phyloP scores from a whole-genome alignment of 1,140 invertebrate species.

The Daktulosphaira vitifoliae region DNA sequence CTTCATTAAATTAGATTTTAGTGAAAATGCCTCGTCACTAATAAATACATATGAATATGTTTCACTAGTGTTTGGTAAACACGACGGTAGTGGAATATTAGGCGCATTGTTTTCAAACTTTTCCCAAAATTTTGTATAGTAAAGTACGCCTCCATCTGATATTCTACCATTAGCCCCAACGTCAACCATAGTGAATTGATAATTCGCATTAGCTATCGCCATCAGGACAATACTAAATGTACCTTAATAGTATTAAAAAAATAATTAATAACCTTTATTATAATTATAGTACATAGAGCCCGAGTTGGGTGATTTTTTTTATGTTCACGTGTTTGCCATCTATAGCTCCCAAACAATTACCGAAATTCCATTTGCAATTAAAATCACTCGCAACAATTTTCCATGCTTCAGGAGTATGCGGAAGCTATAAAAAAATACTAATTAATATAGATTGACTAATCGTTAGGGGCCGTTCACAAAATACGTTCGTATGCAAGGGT shows the following conservation, averaged over 20 bases:
- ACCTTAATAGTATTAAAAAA: slow-evolving; percentile 47
- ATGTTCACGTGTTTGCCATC: too few species aligned
- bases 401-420: slow-evolving; percentile 2
- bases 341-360: too few species aligned
- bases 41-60: slow-evolving; percentile 27
- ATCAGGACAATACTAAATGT: slow-evolving; percentile 38
- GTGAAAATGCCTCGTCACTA: slow-evolving; percentile 20
- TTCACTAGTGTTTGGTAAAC: slow-evolving; percentile 37
- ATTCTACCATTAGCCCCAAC: slow-evolving; percentile 38
- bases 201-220: slow-evolving; percentile 36
- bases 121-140: slow-evolving; percentile 38
- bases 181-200: slow-evolving; percentile 35
- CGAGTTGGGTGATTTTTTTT: too few species aligned
- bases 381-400: too few species aligned
- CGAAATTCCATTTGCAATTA: too few species aligned
- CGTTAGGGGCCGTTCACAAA: too few species aligned
- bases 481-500: too few species aligned
- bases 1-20: slow-evolving; percentile 11
- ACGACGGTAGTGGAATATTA: slow-evolving; percentile 3
- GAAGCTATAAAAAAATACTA: too few species aligned
- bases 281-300: too few species aligned
- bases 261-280: too few species aligned
- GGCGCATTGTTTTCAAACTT: slow-evolving; percentile 36
- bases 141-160: slow-evolving; percentile 43
- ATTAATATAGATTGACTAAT: too few species aligned